Percentiles rank a stretch among this genome's conserved stretches.
These are phyloP conservation scores for Cetonia aurata DNA, from an alignment of 2,888 invertebrate genomes.

Conservation along the genomic window DNA sequence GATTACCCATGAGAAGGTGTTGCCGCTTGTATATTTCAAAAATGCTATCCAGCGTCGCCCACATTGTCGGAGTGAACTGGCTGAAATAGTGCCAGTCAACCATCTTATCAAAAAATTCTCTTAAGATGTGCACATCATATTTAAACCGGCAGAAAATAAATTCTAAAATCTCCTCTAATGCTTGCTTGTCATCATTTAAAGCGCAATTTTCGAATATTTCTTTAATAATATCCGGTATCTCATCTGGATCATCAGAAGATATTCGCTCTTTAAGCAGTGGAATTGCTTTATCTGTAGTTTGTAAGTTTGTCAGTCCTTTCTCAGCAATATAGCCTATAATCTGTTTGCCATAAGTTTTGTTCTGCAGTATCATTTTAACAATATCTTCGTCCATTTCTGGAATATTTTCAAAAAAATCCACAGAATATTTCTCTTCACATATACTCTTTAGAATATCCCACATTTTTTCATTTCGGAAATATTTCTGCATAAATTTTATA, in stretches of 20 bases:
- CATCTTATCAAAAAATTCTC: not conserved
- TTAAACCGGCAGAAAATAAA: not conserved
- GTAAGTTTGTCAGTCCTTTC: not conserved
- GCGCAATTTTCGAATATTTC: slow-evolving; percentile 10
- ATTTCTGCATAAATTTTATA: not conserved
- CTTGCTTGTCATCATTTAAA: not conserved
- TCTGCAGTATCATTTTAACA: not conserved
- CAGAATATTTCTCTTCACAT: not conserved
- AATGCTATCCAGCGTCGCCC: not conserved
- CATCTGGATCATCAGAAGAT: not conserved
- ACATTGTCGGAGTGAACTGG: slow-evolving; percentile 4
- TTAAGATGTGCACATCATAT: not conserved
- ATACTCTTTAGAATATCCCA: not conserved
- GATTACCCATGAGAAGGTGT: slow-evolving; percentile 1
- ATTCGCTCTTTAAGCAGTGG: not conserved
- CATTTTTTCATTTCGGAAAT: not conserved
- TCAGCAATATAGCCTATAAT: not conserved
- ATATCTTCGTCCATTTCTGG: not conserved
- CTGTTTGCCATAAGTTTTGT: not conserved
- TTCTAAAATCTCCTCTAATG: not conserved
- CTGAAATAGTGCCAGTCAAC: slow-evolving; percentile 3
- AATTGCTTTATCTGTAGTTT: slow-evolving; percentile 9
- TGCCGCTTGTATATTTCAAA: not conserved
- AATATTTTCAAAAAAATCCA: not conserved
- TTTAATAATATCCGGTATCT: not conserved